These are phyloP conservation scores for Nudaria mundana DNA, from an alignment of 2,888 invertebrate species.

Conservation along the genomic window DNA sequence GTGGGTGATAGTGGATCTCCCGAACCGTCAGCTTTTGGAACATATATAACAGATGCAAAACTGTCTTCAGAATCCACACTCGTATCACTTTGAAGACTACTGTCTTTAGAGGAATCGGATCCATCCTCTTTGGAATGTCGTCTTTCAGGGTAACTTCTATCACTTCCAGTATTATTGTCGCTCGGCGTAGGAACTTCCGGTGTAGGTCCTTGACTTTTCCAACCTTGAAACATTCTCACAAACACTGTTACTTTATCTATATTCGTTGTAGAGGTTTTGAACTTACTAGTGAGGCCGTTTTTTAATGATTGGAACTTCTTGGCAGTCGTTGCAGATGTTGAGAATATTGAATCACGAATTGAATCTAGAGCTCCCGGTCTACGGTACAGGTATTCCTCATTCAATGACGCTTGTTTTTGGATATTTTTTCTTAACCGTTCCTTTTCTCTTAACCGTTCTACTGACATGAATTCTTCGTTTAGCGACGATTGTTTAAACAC, in stretches of 20 bases:
- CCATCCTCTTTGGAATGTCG: constrained; percentile 93
- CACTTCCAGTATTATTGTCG: constrained; percentile 68
- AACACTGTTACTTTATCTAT: constrained; percentile 93
- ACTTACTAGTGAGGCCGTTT: constrained; percentile 91
- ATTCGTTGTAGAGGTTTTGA: constrained; percentile 91
- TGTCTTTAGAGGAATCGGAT: constrained; percentile 93
- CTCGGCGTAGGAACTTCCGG: constrained; percentile 70
- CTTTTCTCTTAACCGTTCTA: constrained; percentile 91
- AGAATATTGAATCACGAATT: constrained; percentile 87
- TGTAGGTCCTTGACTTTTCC: constrained; percentile 83
- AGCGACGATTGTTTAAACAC: constrained; percentile 92
- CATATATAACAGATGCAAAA: constrained; percentile 95
- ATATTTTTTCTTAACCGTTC: constrained; percentile 91
- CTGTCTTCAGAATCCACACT: constrained; percentile 97
- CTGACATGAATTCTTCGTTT: constrained; percentile 94
- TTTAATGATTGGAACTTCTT: constrained; percentile 89
- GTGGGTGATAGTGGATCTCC: constrained; percentile 82
- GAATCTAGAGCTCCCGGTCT: constrained; percentile 84
- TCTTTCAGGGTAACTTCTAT: constrained; percentile 81
- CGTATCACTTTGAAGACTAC: constrained; percentile 95
- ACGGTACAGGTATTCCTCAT: constrained; percentile 91
- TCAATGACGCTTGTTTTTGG: constrained; percentile 93
- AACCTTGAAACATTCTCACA: constrained; percentile 91
- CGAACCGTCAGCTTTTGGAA: constrained; percentile 89
- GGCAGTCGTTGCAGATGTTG: constrained; percentile 85